These are phyloP conservation scores for Amblyopsis rosae DNA, from an alignment of 2,113 vertebrate species.

Conservation along the genomic window DNA sequence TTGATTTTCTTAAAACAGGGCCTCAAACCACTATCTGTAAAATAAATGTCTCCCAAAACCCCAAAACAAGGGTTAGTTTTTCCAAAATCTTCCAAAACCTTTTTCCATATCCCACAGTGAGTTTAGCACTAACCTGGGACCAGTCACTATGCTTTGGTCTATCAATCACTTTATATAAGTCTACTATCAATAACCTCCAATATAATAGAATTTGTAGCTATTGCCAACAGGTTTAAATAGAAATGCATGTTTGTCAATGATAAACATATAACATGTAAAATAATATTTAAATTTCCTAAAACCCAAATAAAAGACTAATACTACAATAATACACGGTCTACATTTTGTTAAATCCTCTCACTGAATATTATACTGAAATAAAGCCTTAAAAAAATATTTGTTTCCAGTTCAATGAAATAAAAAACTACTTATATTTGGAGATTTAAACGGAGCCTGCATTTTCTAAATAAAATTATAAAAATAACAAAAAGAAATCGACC, in stretches of 20 bases:
- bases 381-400: background rate
- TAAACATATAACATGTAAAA: no score
- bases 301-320: no score
- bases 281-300: no score
- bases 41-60: slow-evolving; percentile 25
- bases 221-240: no score
- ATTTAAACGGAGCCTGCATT: background rate
- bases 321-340: no score
- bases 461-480: slow-evolving; percentile 6
- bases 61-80: background rate
- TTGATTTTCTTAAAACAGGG: slow-evolving; percentile 16
- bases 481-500: background rate
- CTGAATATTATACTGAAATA: background rate
- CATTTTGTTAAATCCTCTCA: background rate
- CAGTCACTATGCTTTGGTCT: background rate
- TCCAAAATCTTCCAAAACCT: slow-evolving; percentile 14
- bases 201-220: no score
- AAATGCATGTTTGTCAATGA: no score
- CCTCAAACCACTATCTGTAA: slow-evolving; percentile 20
- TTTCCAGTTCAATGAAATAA: background rate
- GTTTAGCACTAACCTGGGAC: background rate
- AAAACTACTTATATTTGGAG: background rate
- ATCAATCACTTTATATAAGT: background rate
- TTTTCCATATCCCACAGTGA: slow-evolving; percentile 18
- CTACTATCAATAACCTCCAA: no score